These are phyloP conservation scores for Argopecten irradians DNA, from an alignment of 1,140 invertebrate species.

Conservation along the genomic window DNA sequence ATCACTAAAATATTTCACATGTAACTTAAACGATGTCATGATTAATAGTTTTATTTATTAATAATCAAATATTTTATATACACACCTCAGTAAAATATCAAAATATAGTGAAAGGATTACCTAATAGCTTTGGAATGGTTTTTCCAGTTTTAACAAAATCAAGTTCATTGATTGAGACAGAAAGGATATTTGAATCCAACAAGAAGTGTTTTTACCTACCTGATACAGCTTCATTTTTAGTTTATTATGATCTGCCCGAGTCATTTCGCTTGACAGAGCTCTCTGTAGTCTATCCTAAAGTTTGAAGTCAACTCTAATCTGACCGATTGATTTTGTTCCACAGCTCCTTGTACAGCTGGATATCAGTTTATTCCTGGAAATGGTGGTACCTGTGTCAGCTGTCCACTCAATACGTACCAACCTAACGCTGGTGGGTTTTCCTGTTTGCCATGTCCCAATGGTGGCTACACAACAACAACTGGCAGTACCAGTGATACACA, in stretches of 20 bases:
- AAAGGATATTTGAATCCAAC: too few species aligned
- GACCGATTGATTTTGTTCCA: not conserved
- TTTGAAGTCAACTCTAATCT: not conserved
- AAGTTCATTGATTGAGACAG: too few species aligned
- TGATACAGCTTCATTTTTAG: too few species aligned
- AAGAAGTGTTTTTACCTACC: too few species aligned
- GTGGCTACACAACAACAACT: not conserved
- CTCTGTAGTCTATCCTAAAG: not conserved
- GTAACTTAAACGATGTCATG: constrained; percentile 35
- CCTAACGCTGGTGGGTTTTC: constrained; percentile 34
- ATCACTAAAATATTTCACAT: too few species aligned
- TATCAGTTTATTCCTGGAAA: constrained; percentile 35
- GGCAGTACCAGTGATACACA: constrained; percentile 31
- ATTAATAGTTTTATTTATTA: not conserved
- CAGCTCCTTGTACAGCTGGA: constrained; percentile 57
- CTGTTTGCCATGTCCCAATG: constrained; percentile 50
- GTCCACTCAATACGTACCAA: constrained; percentile 43
- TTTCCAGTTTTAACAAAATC: too few species aligned
- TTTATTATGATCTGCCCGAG: too few species aligned
- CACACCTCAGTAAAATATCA: too few species aligned
- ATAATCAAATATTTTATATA: too few species aligned
- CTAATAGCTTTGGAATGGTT: too few species aligned
- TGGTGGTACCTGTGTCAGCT: constrained; percentile 42
- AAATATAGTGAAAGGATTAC: too few species aligned
- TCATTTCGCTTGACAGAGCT: too few species aligned